Conservation (phyloP, 2,888 invertebrate species). For the Rotaria magnacalcarata region DNA sequence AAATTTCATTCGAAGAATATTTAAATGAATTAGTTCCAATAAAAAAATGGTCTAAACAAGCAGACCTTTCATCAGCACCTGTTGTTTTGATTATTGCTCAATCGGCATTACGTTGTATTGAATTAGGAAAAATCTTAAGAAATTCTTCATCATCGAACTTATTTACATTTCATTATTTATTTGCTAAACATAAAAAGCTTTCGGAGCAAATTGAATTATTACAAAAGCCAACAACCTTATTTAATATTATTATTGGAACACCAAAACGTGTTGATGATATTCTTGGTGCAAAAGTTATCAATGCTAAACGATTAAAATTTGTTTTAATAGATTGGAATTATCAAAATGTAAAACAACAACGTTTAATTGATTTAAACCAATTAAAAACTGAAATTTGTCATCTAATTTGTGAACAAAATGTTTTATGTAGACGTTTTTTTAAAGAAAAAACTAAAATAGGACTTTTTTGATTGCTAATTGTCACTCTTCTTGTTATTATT, state of each 20-base stretch:
- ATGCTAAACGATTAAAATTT: constrained; percentile 36
- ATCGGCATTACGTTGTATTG: constrained; percentile 44
- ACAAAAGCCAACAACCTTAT: background rate
- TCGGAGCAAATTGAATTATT: constrained; percentile 41
- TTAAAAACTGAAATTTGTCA: constrained; percentile 43
- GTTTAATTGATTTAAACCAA: constrained; percentile 42
- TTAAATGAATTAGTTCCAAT: background rate
- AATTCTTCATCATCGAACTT: constrained; percentile 30
- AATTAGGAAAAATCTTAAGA: constrained; percentile 36
- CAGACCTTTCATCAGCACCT: constrained; percentile 16
- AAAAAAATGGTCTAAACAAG: background rate
- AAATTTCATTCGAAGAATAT: background rate
- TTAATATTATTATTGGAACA: constrained; percentile 40
- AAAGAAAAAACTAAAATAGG: constrained; percentile 3
- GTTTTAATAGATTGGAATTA: constrained; percentile 43
- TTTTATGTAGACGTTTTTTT: constrained; percentile 30
- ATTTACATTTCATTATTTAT: constrained; percentile 38
- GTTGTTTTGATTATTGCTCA: constrained; percentile 37
- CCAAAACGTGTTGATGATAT: constrained; percentile 42
- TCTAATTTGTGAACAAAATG: constrained; percentile 35
- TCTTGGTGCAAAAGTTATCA: constrained; percentile 10
- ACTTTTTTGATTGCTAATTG: background rate
- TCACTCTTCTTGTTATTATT: background rate
- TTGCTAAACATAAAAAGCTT: constrained; percentile 46
- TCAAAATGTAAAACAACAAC: constrained; percentile 42